These are phyloP conservation scores for Nematolebias whitei DNA, from an alignment of 2,113 vertebrate genomes.

Conservation along the genomic window DNA sequence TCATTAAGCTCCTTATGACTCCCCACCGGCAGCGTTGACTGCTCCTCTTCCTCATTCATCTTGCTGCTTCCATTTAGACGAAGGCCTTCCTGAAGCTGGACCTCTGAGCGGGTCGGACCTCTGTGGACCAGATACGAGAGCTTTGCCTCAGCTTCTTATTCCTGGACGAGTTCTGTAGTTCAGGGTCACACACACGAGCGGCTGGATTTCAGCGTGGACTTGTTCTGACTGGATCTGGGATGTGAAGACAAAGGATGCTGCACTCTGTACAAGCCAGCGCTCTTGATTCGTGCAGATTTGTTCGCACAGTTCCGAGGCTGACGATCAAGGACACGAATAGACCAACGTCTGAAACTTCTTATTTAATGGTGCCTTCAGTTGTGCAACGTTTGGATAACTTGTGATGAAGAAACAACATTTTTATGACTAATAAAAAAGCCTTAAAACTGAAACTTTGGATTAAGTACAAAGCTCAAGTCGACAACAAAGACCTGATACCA, in stretches of 20 bases:
- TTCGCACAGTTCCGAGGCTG: no score
- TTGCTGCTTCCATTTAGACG: neutral
- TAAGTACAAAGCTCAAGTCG: neutral
- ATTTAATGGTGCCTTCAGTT: slow-evolving; percentile 1
- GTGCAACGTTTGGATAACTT: neutral
- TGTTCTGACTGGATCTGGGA: neutral
- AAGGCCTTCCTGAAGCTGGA: neutral
- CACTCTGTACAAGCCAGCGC: neutral
- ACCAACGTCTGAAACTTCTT: no score
- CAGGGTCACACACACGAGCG: neutral
- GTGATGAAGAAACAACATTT: neutral
- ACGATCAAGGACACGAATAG: no score
- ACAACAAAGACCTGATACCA: neutral
- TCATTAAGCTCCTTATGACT: slow-evolving; percentile 56
- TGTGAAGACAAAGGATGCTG: neutral
- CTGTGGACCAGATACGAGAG: neutral
- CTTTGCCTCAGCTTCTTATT: no score
- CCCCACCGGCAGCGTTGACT: neutral
- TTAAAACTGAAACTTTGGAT: neutral
- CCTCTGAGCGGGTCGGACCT: neutral
- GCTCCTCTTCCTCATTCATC: neutral
- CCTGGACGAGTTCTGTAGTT: neutral
- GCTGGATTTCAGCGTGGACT: neutral
- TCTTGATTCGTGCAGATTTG: neutral
- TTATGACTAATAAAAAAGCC: neutral